phyloP scores from a whole-genome alignment of 1,140 invertebrate genomes.

The Lepidurus packardi region DNA sequence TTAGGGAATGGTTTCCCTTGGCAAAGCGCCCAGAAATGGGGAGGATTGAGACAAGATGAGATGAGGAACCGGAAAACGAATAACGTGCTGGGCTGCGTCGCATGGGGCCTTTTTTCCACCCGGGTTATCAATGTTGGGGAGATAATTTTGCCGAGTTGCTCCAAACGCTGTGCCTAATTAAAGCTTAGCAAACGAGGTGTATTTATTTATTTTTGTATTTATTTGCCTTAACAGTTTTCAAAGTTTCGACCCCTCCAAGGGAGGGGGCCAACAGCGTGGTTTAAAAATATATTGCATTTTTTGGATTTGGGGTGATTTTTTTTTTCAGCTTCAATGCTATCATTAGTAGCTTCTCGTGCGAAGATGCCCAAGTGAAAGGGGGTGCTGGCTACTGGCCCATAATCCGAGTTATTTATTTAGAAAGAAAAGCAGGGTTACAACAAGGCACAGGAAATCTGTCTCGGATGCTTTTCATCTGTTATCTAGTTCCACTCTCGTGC shows the following conservation, averaged over 20 bases:
- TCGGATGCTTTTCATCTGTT: background rate
- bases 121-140: background rate
- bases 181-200: background rate
- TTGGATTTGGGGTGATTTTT: too few relatives aligned
- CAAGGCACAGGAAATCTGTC: background rate
- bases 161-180: background rate
- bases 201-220: background rate
- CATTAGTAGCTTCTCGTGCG: too few relatives aligned
- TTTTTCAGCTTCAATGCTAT: too few relatives aligned
- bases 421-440: background rate
- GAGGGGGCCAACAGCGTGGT: too few relatives aligned
- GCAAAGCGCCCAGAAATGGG: background rate
- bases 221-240: too few relatives aligned
- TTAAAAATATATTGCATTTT: too few relatives aligned
- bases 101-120: background rate
- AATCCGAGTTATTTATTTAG: background rate
- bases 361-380: too few relatives aligned
- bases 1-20: background rate
- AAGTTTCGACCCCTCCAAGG: too few relatives aligned
- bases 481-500: background rate
- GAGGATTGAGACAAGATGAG: background rate
- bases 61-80: constrained; percentile 8
- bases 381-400: too few relatives aligned
- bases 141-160: constrained; percentile 1
- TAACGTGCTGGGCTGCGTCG: constrained; percentile 9